These are phyloP conservation scores for Pangasianodon gigas DNA, from an alignment of 2,113 vertebrate genomes.

Conservation along the genomic window DNA sequence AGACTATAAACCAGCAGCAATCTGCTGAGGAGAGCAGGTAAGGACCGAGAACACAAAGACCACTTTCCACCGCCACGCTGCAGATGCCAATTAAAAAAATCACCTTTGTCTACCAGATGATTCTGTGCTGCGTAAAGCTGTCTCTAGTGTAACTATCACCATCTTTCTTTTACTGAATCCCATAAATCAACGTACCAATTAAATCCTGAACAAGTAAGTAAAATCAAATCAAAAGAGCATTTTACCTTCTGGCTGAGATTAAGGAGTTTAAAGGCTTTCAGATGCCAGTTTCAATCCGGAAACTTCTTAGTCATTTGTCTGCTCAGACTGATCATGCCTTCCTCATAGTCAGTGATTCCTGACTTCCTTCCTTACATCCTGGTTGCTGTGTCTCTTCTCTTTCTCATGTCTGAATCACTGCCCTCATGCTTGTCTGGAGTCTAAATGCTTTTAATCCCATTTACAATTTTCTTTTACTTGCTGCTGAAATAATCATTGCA, in stretches of 20 bases:
- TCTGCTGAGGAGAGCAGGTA: constrained; percentile 86
- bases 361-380: constrained; percentile 29
- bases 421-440: constrained; percentile 13
- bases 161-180: constrained; percentile 42
- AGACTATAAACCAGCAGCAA: constrained; percentile 69
- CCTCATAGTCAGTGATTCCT: constrained; percentile 14
- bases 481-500: not conserved
- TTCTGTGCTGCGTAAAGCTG: not conserved
- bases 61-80: constrained; percentile 65
- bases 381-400: constrained; percentile 24
- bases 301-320: constrained; percentile 41
- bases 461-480: not conserved
- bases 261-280: not conserved
- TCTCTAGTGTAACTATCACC: constrained; percentile 21
- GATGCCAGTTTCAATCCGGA: constrained; percentile 33
- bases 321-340: constrained; percentile 29
- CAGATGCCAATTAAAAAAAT: constrained; percentile 70
- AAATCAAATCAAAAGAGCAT: constrained; percentile 29
- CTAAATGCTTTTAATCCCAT: not conserved
- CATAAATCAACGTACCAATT: constrained; percentile 22
- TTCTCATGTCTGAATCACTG: constrained; percentile 43
- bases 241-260: constrained; percentile 18
- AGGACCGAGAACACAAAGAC: constrained; percentile 67
- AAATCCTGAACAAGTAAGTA: constrained; percentile 34
- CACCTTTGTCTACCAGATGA: constrained; percentile 29